A percentile compares a stretch with the other conserved stretches of the same genome.
phyloP scores from a whole-genome alignment of 2,113 vertebrate species.

The Corythornis madagascariensis region DNA sequence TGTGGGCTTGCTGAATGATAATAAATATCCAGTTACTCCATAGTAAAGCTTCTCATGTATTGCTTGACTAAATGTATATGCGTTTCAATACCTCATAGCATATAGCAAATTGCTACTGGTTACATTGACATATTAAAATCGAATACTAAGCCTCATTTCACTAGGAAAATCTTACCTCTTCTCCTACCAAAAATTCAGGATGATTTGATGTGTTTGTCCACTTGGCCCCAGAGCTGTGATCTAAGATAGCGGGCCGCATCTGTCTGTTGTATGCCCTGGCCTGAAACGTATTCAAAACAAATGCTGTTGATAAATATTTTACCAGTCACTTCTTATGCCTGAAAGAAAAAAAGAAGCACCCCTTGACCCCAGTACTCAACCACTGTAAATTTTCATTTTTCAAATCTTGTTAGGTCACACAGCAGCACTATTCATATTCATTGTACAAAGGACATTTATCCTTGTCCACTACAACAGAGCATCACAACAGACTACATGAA shows the following conservation, averaged over 20 bases:
- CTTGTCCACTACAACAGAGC: not conserved
- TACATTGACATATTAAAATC: not conserved
- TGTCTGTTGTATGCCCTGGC: constrained; percentile 94
- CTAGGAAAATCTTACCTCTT: constrained; percentile 83
- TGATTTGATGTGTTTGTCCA: constrained; percentile 93
- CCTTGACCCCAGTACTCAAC: rapidly evolving
- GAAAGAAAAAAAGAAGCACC: not conserved
- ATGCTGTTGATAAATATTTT: not conserved
- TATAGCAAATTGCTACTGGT: not conserved
- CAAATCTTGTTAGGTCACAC: not conserved
- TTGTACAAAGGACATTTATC: not conserved
- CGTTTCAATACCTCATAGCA: not conserved
- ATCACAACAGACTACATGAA: not conserved
- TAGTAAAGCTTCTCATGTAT: not conserved
- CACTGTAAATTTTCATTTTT: not conserved
- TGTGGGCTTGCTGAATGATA: not conserved
- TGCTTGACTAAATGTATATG: not conserved
- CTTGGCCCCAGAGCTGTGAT: constrained; percentile 89
- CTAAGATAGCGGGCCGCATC: constrained; percentile 90
- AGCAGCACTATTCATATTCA: not conserved
- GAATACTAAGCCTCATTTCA: not conserved
- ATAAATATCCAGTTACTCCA: not conserved
- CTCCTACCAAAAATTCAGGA: constrained; percentile 91
- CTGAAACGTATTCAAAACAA: constrained; percentile 68
- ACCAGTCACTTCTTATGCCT: not conserved